A percentile compares a stretch with the other conserved stretches of the same genome.
These are phyloP conservation scores for Bombyx mandarina DNA, from an alignment of 1,140 invertebrate genomes.

Conservation along the genomic window DNA sequence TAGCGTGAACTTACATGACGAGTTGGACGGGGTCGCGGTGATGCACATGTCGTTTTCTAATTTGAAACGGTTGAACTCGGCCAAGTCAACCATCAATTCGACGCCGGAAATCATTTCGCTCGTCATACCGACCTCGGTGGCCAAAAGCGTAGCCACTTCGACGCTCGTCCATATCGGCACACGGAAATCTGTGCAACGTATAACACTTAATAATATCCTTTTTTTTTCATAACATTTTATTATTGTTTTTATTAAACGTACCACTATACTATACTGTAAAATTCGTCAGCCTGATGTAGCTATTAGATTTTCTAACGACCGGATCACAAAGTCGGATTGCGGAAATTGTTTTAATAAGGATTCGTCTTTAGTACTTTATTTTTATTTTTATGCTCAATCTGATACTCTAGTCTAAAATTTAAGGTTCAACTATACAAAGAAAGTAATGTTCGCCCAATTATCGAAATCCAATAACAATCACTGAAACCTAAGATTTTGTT, in stretches of 20 bases:
- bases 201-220: neutral
- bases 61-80: slow-evolving; percentile 21
- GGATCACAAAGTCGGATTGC: too few relatives aligned
- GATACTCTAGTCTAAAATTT: too few relatives aligned
- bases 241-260: neutral
- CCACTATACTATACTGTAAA: neutral
- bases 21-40: neutral
- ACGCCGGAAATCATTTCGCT: slow-evolving; percentile 8
- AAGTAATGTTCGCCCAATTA: too few relatives aligned
- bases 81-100: slow-evolving; percentile 14
- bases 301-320: too few relatives aligned
- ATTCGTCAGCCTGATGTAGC: neutral
- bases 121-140: slow-evolving; percentile 15
- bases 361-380: too few relatives aligned
- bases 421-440: too few relatives aligned
- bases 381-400: too few relatives aligned
- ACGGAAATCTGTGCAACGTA: slow-evolving; percentile 17
- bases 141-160: slow-evolving; percentile 25
- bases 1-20: slow-evolving; percentile 1
- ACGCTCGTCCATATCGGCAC: slow-evolving; percentile 29
- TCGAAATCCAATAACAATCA: too few relatives aligned
- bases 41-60: slow-evolving; percentile 8
- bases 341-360: too few relatives aligned
- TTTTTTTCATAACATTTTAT: too few relatives aligned
- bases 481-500: too few relatives aligned